Base-by-base conservation (phyloP, 2,888 invertebrate genomes). In the Lepidonotus clava region DNA sequence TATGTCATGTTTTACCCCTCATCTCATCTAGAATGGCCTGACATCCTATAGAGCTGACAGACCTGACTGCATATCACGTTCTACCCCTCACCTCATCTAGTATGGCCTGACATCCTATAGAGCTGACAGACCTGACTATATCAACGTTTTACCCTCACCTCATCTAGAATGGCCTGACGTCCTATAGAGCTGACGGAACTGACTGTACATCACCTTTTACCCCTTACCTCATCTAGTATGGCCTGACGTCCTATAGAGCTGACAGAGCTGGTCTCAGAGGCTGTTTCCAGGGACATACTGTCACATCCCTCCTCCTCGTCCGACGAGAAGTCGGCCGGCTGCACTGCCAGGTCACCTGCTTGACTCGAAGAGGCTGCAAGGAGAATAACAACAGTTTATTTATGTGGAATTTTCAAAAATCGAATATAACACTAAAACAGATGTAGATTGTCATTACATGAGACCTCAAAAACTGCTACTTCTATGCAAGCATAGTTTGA, bases 271-370 rank as follows among this genome's bases (percentile, higher is more conserved):
- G 77, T 86, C 34, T 86, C 86, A 0, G 86, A 86, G 28, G 86
- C 86, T 8, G 56, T 56, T 21, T 76, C 86, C 61, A 76, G 38
- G 8, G 86, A 86, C 38, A 77, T 53, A 24, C 38, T 80, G 41
- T 87, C 87, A 18, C 84, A 84, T 2, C 51, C 84, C 21, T 40
- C 80, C 28, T 76, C 76, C 51, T 86, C 86, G 32, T 71, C 77
- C n/a, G 67, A 85, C n/a, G 84, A 84, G 38, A 87, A 85, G 36
- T 77, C 40, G 0, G 56, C 77, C n/a, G 76, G 34, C 84, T 86
- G 86, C 66, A 87, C 38, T 6, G 87, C 87, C n/a, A 86, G 86
- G 84, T 87, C 87, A 28, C 87, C 87, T 2, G 87, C 87, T n/a
- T 87, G 87, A 5, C 41, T 71, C 51, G 86, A 87, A 2, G 77